Evolutionary conservation across 2,888 invertebrate genomes (phyloP).

Genomic region (Macrosiphum euphorbiae): DNA sequence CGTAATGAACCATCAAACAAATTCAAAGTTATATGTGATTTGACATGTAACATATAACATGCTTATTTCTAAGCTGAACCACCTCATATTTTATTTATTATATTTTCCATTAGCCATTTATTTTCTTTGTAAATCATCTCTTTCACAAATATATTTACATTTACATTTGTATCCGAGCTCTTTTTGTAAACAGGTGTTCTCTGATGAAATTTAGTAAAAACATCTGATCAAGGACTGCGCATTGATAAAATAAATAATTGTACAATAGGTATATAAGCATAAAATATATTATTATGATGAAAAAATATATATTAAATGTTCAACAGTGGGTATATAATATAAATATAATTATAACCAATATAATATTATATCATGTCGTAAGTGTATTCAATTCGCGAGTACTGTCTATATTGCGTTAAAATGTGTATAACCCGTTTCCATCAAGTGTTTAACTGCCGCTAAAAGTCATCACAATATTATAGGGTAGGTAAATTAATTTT

Average conservation of each 20-base stretch:
- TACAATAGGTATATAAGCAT: too few species aligned
- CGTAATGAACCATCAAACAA: conserved; percentile 4
- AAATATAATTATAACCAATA: too few species aligned
- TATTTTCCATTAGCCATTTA: conserved; percentile 4
- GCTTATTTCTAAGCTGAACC: not conserved
- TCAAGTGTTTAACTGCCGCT: not conserved
- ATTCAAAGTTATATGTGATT: not conserved
- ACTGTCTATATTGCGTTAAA: not conserved
- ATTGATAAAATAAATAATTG: not conserved
- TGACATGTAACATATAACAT: not conserved
- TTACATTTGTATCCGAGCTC: not conserved
- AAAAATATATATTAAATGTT: not conserved
- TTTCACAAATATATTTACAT: not conserved
- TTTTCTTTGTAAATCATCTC: not conserved
- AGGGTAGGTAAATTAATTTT: too few species aligned
- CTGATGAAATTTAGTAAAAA: not conserved
- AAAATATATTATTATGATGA: not conserved
- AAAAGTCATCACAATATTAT: not conserved
- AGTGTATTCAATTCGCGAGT: not conserved
- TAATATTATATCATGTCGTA: too few species aligned
- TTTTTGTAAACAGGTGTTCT: not conserved
- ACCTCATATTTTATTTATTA: conserved; percentile 3
- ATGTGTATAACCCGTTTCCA: not conserved
- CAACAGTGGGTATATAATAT: not conserved
- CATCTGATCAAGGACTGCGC: not conserved